These are phyloP conservation scores for Hermaeophaga mercurialis DNA, from an alignment of 2,888 invertebrate genomes.

Conservation along the genomic window DNA sequence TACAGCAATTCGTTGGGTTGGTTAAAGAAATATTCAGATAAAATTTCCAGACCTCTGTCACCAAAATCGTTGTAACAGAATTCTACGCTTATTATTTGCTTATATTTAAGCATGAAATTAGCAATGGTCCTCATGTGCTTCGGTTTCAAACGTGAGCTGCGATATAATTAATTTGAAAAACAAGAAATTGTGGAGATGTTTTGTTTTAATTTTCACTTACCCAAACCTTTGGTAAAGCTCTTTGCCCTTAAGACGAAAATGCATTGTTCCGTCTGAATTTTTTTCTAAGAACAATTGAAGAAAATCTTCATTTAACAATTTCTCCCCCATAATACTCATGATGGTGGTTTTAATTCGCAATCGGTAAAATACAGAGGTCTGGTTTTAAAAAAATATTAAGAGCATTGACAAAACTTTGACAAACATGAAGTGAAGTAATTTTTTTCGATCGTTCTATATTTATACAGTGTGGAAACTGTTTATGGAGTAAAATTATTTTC, in stretches of 20 bases:
- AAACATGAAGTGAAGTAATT: too few species aligned
- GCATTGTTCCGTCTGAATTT: slow-evolving; percentile 62
- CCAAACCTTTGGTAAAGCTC: slow-evolving; percentile 58
- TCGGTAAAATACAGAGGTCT: too few species aligned
- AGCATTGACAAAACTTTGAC: too few species aligned
- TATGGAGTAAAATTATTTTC: too few species aligned
- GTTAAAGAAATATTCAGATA: slow-evolving; percentile 57
- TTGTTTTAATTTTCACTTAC: slow-evolving; percentile 41
- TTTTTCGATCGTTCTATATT: too few species aligned
- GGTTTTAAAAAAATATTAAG: too few species aligned
- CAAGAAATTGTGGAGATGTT: background rate
- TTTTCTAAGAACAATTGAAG: slow-evolving; percentile 56
- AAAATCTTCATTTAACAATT: slow-evolving; percentile 42
- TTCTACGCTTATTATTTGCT: slow-evolving; percentile 60
- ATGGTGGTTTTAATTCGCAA: background rate
- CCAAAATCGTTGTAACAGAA: slow-evolving; percentile 65
- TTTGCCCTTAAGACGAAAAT: slow-evolving; percentile 61
- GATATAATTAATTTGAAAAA: too few species aligned
- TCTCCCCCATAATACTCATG: slow-evolving; percentile 16
- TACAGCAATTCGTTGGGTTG: slow-evolving; percentile 59
- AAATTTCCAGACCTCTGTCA: slow-evolving; percentile 58
- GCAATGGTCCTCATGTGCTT: slow-evolving; percentile 61
- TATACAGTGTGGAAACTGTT: too few species aligned
- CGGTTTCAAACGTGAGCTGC: slow-evolving; percentile 55
- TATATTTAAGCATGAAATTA: slow-evolving; percentile 58